phyloP scores from a whole-genome alignment of 2,113 vertebrate genomes.

The Microtus pennsylvanicus region DNA sequence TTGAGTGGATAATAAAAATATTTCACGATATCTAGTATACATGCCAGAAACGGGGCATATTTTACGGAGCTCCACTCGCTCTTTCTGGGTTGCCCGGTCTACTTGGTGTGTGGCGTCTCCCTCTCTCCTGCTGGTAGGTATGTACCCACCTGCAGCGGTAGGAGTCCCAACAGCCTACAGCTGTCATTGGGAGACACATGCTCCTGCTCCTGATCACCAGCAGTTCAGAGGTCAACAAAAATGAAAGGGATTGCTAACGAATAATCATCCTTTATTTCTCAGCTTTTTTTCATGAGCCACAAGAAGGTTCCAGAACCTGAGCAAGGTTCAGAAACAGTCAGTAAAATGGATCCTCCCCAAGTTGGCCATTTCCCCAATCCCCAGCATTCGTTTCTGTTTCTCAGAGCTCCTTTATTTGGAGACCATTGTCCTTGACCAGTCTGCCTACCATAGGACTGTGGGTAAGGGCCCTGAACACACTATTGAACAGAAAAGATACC shows the following conservation, averaged over 20 bases:
- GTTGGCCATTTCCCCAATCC: background rate
- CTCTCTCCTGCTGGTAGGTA: background rate
- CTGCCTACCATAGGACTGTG: background rate
- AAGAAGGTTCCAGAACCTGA: background rate
- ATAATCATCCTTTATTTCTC: slow-evolving; percentile 37
- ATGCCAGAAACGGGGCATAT: slow-evolving; percentile 31
- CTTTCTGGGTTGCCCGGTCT: background rate
- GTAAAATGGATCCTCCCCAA: background rate
- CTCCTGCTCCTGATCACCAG: background rate
- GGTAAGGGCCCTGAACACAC: background rate
- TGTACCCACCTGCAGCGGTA: accelerated
- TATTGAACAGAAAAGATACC: background rate
- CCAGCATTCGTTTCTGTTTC: background rate
- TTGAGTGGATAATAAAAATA: slow-evolving; percentile 70
- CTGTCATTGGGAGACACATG: accelerated
- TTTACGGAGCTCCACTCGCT: slow-evolving; percentile 59
- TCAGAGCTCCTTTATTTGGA: background rate
- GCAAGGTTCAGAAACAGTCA: background rate
- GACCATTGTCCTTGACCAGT: background rate
- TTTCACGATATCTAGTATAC: slow-evolving; percentile 49
- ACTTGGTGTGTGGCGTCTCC: background rate
- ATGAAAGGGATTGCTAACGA: slow-evolving; percentile 34
- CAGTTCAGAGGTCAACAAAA: background rate
- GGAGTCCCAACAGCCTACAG: background rate
- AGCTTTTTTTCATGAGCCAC: background rate